Evolutionary conservation across 2,113 vertebrate genomes (phyloP), one percentile per base, ranked within the genome.

Genomic region (Petroica traversi): DNA sequence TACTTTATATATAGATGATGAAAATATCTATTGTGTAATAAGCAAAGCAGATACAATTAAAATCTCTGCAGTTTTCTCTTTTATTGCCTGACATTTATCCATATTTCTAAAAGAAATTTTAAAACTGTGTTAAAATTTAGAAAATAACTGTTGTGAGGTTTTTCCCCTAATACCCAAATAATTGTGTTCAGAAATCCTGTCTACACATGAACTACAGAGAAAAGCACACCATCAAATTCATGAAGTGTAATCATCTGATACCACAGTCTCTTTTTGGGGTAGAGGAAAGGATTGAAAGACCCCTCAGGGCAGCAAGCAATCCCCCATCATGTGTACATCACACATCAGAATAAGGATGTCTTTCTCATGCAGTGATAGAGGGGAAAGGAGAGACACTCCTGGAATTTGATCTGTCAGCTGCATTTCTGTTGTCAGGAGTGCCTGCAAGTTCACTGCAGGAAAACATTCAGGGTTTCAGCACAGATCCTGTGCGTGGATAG

Each of bases 1-100:
- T 95, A 54, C 77, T 85, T 89, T 97, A 75, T 91, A 94, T 96
- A 97, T 93, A 88, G 88, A 94, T 88, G 85, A 93, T 8, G 7
- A 88, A 73, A 96, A 33, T 89, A 91, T 69, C 85, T 94, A 85
- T 96, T 97, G 92, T 94, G 33, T 62, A 92, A 58, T 92, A 94
- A 94, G 63, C 88, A 88, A 93, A 94, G 49, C 89, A 84, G 52
- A 95, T 20, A 45, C 52, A 74, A 94, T 95, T 95, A 92, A 94
- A 97, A 80, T 92, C 75, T 46, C 81, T 77, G 38, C 72, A 24
- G 48, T 69, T 81, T 91, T 74, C 49, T 69, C 29, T 49, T 62
- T 71, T 91, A 57, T 36, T 91, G 33, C n/a, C 59, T 85, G 51
- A 75, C 33, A 68, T 51, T 82, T 22, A 85, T 23, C 71, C 45